Percentiles rank a stretch among this genome's conserved stretches.
These are phyloP conservation scores for Polyploca ridens DNA, from an alignment of 2,888 invertebrate species.

Conservation along the genomic window DNA sequence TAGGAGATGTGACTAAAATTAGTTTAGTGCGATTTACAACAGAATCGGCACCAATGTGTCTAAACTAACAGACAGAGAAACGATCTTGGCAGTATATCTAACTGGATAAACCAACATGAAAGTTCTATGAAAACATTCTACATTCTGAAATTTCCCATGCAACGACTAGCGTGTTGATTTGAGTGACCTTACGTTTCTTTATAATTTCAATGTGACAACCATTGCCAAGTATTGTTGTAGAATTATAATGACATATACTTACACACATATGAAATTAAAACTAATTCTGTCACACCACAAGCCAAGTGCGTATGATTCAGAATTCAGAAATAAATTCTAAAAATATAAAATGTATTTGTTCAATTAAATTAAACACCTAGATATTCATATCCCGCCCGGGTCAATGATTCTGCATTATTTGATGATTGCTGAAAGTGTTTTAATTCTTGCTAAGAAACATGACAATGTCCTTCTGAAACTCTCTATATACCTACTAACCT, in stretches of 20 bases:
- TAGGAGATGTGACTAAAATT: no score
- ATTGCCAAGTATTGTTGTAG: constrained; percentile 2
- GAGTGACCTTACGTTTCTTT: background rate
- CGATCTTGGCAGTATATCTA: background rate
- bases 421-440: no score
- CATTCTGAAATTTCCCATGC: background rate
- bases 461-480: no score
- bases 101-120: background rate
- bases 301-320: constrained; percentile 5
- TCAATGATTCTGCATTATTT: no score
- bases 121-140: constrained; percentile 6
- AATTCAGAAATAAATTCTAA: background rate
- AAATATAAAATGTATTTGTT: background rate
- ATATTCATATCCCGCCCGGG: no score
- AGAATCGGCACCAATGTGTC: no score
- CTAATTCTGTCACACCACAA: background rate
- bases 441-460: no score
- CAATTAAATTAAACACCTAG: no score
- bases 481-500: no score
- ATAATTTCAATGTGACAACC: constrained; percentile 1
- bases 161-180: background rate
- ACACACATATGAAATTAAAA: background rate
- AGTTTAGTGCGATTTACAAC: no score
- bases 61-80: background rate
- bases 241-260: background rate